Evolutionary conservation across 37 sponge, comb jelly and placozoan species (phyloP).

Genomic region (Chondrosia reniformis): DNA sequence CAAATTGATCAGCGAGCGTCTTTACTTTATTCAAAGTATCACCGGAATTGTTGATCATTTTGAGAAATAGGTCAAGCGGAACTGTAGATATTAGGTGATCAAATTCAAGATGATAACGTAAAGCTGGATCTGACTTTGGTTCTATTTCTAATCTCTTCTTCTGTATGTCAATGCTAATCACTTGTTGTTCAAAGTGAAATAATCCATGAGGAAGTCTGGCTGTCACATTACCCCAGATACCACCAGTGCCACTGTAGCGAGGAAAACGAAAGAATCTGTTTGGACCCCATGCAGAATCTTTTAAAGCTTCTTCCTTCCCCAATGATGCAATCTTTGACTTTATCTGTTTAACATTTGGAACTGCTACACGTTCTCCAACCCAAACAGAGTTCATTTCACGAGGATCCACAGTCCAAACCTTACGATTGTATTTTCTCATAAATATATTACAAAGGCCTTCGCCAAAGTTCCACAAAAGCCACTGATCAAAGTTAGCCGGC

Average conservation of each 20-base stretch:
- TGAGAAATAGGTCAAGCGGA: slow-evolving; percentile 23
- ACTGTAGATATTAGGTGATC: slow-evolving; percentile 35
- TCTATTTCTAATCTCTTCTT: background rate
- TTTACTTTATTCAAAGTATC: background rate
- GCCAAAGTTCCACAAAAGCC: too few relatives aligned
- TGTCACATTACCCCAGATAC: slow-evolving; percentile 18
- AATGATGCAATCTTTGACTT: slow-evolving; percentile 25
- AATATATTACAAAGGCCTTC: too few relatives aligned
- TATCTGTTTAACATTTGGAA: slow-evolving; percentile 31
- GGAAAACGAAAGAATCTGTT: slow-evolving; percentile 39
- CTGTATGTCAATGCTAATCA: slow-evolving; percentile 1
- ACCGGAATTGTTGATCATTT: slow-evolving; percentile 5
- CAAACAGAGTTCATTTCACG: too few relatives aligned
- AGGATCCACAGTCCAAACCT: slow-evolving; percentile 44
- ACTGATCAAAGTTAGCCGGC: too few relatives aligned
- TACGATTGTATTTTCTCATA: too few relatives aligned
- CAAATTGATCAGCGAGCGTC: background rate
- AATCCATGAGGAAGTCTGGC: slow-evolving; percentile 15
- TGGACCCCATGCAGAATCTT: slow-evolving; percentile 36
- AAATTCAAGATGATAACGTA: slow-evolving; percentile 16
- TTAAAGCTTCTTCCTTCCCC: background rate
- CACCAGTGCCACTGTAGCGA: slow-evolving; percentile 28
- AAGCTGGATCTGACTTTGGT: too few relatives aligned
- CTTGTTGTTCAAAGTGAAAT: slow-evolving; percentile 20
- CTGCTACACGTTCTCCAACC: slow-evolving; percentile 38